phyloP scores from a whole-genome alignment of 2,113 vertebrate genomes.

The Hippocampus zosterae region DNA sequence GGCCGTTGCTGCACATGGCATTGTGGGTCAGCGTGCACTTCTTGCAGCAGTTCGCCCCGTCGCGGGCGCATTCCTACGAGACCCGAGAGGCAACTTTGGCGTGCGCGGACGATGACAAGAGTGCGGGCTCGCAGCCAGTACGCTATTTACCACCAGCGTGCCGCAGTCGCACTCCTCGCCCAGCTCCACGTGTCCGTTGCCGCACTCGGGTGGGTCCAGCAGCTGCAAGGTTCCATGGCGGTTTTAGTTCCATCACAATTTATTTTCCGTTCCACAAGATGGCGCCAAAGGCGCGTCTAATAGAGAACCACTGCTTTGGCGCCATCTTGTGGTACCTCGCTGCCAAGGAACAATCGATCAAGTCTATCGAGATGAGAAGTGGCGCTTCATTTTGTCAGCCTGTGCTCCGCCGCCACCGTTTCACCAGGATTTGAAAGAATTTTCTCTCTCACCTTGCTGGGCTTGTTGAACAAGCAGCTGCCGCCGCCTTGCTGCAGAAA shows the following conservation, averaged over 20 bases:
- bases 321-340: background rate
- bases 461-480: conserved; percentile 97
- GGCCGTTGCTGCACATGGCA: conserved; percentile 94
- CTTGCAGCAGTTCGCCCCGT: conserved; percentile 91
- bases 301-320: background rate
- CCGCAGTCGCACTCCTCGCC: conserved; percentile 97
- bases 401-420: too few species aligned
- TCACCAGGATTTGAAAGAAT: too few species aligned
- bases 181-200: conserved; percentile 90
- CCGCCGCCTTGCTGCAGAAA: conserved; percentile 92
- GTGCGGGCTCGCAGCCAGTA: background rate
- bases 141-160: conserved; percentile 78
- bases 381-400: too few species aligned
- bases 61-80: conserved; percentile 81
- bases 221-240: conserved; percentile 65
- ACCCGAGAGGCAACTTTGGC: conserved; percentile 1
- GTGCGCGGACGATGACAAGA: background rate
- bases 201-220: conserved; percentile 88
- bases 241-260: background rate
- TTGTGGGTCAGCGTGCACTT: conserved; percentile 96
- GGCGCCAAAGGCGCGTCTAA: too few species aligned
- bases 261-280: too few species aligned
- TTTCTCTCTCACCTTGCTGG: conserved; percentile 77
- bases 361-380: too few species aligned
- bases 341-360: too few species aligned